Conservation (phyloP, 30 jellyfish, hydroid and myxozoan species). For the Hydractinia symbiolongicarpus region DNA sequence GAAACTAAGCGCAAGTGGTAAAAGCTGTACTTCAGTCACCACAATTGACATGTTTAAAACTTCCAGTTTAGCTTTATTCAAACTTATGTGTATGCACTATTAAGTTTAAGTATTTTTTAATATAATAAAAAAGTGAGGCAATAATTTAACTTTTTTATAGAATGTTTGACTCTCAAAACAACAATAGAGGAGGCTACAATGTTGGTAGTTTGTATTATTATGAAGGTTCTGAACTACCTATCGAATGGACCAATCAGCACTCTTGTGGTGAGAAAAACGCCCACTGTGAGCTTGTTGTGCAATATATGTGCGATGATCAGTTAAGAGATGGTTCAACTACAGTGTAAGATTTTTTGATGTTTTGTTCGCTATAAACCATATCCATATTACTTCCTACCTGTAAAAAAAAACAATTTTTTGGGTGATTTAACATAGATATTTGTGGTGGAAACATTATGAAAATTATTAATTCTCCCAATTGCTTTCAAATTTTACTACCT, state of each 20-base stretch:
- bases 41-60: too few species aligned
- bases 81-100: too few species aligned
- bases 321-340: slow-evolving; percentile 84
- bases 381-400: too few species aligned
- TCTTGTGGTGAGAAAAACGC: slow-evolving; percentile 78
- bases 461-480: too few species aligned
- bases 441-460: too few species aligned
- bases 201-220: slow-evolving; percentile 79
- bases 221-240: slow-evolving; percentile 62
- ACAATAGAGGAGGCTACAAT: slow-evolving; percentile 93
- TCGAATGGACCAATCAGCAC: slow-evolving; percentile 97
- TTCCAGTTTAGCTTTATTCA: too few species aligned
- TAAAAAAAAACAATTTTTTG: not conserved
- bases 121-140: too few species aligned
- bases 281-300: slow-evolving; percentile 70
- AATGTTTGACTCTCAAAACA: slow-evolving; percentile 86
- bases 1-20: too few species aligned
- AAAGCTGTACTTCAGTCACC: too few species aligned
- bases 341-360: slow-evolving; percentile 30
- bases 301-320: slow-evolving; percentile 72
- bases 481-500: too few species aligned
- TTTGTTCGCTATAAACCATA: too few species aligned
- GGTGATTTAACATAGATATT: not conserved
- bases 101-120: too few species aligned
- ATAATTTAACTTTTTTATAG: slow-evolving; percentile 26